Percentiles rank a stretch among this genome's conserved stretches.
Evolutionary conservation across 2,888 invertebrate species (phyloP).

Genomic region (Crossocerus cetratus): DNA sequence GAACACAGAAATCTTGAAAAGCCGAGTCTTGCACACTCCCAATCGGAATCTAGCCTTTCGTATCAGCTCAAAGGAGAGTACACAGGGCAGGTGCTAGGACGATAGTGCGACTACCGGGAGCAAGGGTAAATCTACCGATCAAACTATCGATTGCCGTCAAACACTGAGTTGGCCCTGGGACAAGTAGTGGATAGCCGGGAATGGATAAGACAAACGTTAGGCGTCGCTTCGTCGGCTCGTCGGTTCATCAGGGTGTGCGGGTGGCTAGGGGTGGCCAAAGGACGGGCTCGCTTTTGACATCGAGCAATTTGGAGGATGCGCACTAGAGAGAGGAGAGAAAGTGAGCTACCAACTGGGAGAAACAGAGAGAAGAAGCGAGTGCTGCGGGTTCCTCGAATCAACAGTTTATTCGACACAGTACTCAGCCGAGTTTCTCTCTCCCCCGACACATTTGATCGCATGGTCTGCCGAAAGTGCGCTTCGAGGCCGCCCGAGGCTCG

Average conservation of each 20-base stretch:
- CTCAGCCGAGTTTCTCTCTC: slow-evolving; percentile 34
- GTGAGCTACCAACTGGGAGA: not conserved
- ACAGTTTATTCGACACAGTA: slow-evolving; percentile 53
- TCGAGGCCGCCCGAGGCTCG: slow-evolving; percentile 35
- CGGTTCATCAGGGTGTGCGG: too few species aligned
- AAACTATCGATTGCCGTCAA: slow-evolving; percentile 21
- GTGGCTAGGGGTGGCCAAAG: not conserved
- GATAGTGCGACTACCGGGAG: too few species aligned
- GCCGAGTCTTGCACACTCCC: too few species aligned
- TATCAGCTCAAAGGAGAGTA: too few species aligned
- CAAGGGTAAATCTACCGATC: slow-evolving; percentile 23
- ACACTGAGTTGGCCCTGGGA: not conserved
- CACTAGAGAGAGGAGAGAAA: not conserved
- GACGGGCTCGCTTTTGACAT: slow-evolving; percentile 22
- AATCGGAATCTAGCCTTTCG: too few species aligned
- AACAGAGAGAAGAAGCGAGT: not conserved
- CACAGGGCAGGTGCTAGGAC: too few species aligned
- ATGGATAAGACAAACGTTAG: slow-evolving; percentile 41
- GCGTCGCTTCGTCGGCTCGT: not conserved
- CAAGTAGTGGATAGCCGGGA: slow-evolving; percentile 18
- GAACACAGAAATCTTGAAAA: too few species aligned
- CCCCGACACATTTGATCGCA: slow-evolving; percentile 52
- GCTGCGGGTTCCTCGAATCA: slow-evolving; percentile 51
- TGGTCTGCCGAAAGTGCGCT: slow-evolving; percentile 53
- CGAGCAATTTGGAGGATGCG: slow-evolving; percentile 33